Conservation (phyloP, 2,888 invertebrate species). For the Arctia plantaginis region DNA sequence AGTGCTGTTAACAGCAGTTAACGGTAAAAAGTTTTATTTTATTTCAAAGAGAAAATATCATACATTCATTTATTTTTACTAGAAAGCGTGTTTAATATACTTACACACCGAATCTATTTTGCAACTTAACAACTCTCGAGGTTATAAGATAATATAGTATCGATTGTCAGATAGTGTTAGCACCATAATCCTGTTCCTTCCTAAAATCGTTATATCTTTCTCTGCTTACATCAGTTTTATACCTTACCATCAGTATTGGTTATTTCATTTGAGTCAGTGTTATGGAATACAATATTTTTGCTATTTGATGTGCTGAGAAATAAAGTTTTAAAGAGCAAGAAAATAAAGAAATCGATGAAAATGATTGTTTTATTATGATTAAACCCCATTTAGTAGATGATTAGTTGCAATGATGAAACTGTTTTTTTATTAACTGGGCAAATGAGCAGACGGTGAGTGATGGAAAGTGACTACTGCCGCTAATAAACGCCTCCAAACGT, state of each 20-base stretch:
- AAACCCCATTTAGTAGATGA: neutral
- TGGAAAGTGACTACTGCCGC: neutral
- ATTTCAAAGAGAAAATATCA: constrained; percentile 21
- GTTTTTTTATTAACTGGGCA: neutral
- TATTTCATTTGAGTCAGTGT: constrained; percentile 51
- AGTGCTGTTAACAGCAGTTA: constrained; percentile 33
- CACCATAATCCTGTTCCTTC: constrained; percentile 23
- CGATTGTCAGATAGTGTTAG: constrained; percentile 11
- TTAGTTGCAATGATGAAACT: neutral
- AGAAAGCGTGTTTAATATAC: constrained; percentile 27
- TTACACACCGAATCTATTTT: constrained; percentile 22
- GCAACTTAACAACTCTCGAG: neutral
- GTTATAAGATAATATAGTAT: constrained; percentile 6
- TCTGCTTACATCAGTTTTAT: constrained; percentile 22
- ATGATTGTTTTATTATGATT: constrained; percentile 40
- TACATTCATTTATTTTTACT: constrained; percentile 34
- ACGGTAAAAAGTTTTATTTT: constrained; percentile 24
- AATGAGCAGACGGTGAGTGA: no score
- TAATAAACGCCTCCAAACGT: no score
- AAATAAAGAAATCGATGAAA: constrained; percentile 62
- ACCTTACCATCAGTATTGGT: constrained; percentile 41
- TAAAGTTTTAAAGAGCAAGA: constrained; percentile 57
- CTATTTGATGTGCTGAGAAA: constrained; percentile 56
- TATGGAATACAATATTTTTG: constrained; percentile 50
- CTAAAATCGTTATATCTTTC: constrained; percentile 16